Evolutionary conservation across 2,113 vertebrate species (phyloP).

Genomic region (Elaphurus davidianus): DNA sequence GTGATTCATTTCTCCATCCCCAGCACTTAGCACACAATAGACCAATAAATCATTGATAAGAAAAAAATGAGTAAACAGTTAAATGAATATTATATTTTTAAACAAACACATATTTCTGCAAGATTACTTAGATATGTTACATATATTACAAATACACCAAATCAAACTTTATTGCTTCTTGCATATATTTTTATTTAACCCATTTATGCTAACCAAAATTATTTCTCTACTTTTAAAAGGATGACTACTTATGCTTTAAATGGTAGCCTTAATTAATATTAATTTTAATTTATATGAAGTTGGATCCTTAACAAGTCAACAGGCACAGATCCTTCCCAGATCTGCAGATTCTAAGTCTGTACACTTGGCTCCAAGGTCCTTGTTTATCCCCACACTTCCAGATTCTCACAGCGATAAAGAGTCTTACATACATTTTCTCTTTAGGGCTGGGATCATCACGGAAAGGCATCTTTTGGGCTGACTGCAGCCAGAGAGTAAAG

Average conservation of each 20-base stretch:
- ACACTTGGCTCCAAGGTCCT: not conserved
- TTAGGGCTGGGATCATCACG: not conserved
- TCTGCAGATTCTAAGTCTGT: not conserved
- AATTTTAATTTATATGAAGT: not conserved
- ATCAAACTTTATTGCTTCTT: not conserved
- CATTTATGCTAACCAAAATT: not conserved
- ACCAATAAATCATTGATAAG: slow-evolving; percentile 22
- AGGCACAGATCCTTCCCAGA: not conserved
- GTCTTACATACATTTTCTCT: not conserved
- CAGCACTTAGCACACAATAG: not conserved
- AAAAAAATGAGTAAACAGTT: not conserved
- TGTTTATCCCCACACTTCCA: not conserved
- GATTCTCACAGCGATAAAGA: not conserved
- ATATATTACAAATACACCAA: not conserved
- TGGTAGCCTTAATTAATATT: not conserved
- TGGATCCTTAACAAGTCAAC: not conserved
- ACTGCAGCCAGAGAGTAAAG: not conserved
- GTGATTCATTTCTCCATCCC: not conserved
- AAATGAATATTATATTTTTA: not conserved
- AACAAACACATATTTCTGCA: not conserved
- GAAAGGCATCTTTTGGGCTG: not conserved
- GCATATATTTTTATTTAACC: slow-evolving; percentile 10
- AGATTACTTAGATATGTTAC: not conserved
- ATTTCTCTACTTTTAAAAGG: slow-evolving; percentile 43
- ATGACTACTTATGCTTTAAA: slow-evolving; percentile 11